A percentile compares a stretch with the other conserved stretches of the same genome.
phyloP scores from a whole-genome alignment of 1,140 invertebrate species.

The Penaeus chinensis region DNA sequence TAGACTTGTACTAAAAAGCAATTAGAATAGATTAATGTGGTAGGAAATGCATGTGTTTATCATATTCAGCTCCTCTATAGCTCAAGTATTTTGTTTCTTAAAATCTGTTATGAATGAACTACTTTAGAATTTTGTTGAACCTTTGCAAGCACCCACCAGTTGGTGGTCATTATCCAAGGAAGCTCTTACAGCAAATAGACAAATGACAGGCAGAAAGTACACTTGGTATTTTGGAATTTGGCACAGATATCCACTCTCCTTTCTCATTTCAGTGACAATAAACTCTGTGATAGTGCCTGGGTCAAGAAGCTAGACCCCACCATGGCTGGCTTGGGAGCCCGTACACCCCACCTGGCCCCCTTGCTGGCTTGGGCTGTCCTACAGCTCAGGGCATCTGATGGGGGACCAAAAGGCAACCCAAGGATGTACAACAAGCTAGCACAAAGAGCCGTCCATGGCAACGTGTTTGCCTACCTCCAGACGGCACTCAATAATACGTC shows the following conservation, averaged over 20 bases:
- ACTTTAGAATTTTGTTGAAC: too few relatives aligned
- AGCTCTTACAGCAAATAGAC: too few relatives aligned
- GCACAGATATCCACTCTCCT: too few relatives aligned
- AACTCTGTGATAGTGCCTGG: slow-evolving; percentile 40
- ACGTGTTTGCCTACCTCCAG: slow-evolving; percentile 59
- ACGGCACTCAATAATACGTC: slow-evolving; percentile 48
- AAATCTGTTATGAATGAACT: too few relatives aligned
- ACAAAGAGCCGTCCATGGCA: slow-evolving; percentile 52
- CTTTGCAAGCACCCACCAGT: too few relatives aligned
- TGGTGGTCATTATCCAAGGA: too few relatives aligned
- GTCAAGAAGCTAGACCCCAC: slow-evolving; percentile 45
- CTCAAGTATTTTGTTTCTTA: too few relatives aligned
- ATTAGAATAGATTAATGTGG: background rate
- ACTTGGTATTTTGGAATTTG: too few relatives aligned
- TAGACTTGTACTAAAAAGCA: background rate
- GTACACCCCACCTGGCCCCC: slow-evolving; percentile 57
- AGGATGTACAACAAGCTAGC: slow-evolving; percentile 57
- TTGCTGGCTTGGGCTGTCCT: slow-evolving; percentile 61
- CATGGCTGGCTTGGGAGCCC: slow-evolving; percentile 55
- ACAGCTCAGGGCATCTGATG: slow-evolving; percentile 38
- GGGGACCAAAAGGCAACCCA: slow-evolving; percentile 26
- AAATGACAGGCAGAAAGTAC: too few relatives aligned
- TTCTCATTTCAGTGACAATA: slow-evolving; percentile 38
- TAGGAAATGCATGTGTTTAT: too few relatives aligned
- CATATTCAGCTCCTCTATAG: too few relatives aligned